Evolutionary conservation across 1,140 invertebrate genomes (phyloP), one percentile per base, ranked within the genome.

Genomic region (Potamilus streckersoni): DNA sequence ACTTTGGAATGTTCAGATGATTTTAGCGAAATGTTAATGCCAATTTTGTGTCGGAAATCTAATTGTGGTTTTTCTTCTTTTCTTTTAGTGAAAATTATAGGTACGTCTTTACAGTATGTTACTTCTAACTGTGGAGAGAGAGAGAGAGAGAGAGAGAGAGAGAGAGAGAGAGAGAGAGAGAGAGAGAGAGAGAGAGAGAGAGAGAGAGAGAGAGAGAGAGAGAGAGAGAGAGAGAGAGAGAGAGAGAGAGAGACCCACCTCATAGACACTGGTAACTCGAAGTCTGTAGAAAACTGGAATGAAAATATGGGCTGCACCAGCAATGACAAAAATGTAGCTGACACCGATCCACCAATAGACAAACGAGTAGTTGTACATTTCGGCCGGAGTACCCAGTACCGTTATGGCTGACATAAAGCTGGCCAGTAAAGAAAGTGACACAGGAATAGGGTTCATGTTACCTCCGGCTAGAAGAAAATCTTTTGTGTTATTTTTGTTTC

Each of bases 361-460:
- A 11, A 80, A 79, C 17, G 83, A 82, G 57, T 77, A 84, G 12
- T 76, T 71, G 73, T 87, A 87, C 69, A 86, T 82, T 76, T 87
- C 86, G 11, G 79, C 73, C 57, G 85, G 82, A 12, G 80, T 82
- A 8, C 96, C 96, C 27, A 98, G 90, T 6, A 98, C 88, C 0
- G 96, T 96, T 16, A 97, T 93, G 15, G 96, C 95, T 2, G 96
- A 97, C 95, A 97, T 97, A 84, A 97, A 97, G 56, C 95, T 96
- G 90, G 88, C 82, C 61, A 87, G 72, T 69, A 87, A 71, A 20
- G 85, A 86, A 66, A 87, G 68, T 0, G 86, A 79, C 61, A 86
- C 85, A 1, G 86, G 85, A 2, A 84, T 27, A 15, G 83, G 64
- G 2, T 92, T 91, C 94, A 96, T 95, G 57, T 93, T 94, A 74